These are phyloP conservation scores for Sebastes iracundus DNA, from an alignment of 2,797 vertebrate genomes.

Conservation along the genomic window DNA sequence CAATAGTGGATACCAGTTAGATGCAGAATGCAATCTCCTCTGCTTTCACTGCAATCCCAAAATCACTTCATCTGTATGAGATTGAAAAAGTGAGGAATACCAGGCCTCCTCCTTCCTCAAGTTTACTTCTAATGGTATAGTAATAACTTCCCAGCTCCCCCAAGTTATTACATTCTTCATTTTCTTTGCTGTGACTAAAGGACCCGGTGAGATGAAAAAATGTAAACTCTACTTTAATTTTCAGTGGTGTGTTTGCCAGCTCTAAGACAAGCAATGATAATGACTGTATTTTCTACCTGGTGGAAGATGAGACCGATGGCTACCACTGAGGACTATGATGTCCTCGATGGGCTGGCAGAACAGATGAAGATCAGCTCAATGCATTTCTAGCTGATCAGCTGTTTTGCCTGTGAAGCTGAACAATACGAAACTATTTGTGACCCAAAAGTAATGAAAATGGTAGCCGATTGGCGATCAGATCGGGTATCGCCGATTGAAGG, in stretches of 20 bases:
- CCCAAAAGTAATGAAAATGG: background rate
- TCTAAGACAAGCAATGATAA: conserved; percentile 9
- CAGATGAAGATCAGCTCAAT: background rate
- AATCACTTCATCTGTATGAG: conserved; percentile 62
- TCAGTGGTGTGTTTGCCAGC: conserved; percentile 26
- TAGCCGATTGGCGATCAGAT: background rate
- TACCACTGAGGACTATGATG: background rate
- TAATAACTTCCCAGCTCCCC: conserved; percentile 64
- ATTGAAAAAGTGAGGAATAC: conserved; percentile 54
- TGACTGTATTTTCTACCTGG: background rate
- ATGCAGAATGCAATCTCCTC: conserved; percentile 65
- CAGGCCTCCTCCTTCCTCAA: conserved; percentile 37
- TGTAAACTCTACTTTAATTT: conserved; percentile 25
- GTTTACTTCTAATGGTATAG: conserved; percentile 66
- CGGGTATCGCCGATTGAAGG: background rate
- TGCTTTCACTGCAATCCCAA: conserved; percentile 63
- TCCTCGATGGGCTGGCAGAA: background rate
- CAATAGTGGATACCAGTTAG: conserved; percentile 31
- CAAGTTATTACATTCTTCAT: conserved; percentile 65
- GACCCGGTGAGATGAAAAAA: conserved; percentile 22
- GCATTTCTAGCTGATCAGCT: background rate
- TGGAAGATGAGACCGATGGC: background rate
- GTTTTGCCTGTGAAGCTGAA: background rate
- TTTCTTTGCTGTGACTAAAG: conserved; percentile 50
- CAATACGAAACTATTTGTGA: background rate